Percentiles rank a stretch among this genome's conserved stretches.
Conservation (phyloP, 2,797 vertebrate species). For the Crocidura indochinensis region DNA sequence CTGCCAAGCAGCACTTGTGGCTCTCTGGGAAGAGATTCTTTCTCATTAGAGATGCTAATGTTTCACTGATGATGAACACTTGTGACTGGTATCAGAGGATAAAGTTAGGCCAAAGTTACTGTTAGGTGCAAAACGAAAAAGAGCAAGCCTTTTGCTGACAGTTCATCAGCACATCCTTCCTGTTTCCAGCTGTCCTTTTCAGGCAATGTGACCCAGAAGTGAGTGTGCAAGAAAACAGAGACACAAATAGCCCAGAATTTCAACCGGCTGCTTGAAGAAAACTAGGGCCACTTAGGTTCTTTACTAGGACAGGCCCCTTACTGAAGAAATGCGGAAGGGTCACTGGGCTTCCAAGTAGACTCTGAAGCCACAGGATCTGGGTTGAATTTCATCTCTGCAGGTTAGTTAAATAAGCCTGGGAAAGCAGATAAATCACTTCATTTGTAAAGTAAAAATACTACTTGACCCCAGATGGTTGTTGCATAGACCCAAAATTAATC, state of each 20-base stretch:
- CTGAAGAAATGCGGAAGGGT: neutral
- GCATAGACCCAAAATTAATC: neutral
- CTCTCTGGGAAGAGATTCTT: neutral
- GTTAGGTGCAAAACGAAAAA: neutral
- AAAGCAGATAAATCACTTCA: neutral
- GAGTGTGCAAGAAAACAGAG: neutral
- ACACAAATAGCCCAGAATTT: constrained; percentile 29
- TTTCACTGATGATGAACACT: neutral
- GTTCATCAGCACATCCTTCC: neutral
- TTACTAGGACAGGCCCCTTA: neutral
- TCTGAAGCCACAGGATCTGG: neutral
- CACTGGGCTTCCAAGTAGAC: neutral
- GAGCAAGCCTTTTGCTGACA: neutral
- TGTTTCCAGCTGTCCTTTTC: neutral
- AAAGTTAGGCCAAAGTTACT: neutral
- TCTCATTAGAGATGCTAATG: neutral
- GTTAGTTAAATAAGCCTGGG: neutral
- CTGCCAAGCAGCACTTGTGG: neutral
- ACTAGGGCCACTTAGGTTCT: neutral
- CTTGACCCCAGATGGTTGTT: neutral
- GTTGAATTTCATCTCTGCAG: neutral
- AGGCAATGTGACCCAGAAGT: neutral
- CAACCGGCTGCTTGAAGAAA: constrained; percentile 26
- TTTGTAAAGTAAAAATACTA: constrained; percentile 35
- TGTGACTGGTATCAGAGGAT: neutral